These are phyloP conservation scores for Ascaphus truei DNA, from an alignment of 2,113 vertebrate genomes.

Conservation along the genomic window DNA sequence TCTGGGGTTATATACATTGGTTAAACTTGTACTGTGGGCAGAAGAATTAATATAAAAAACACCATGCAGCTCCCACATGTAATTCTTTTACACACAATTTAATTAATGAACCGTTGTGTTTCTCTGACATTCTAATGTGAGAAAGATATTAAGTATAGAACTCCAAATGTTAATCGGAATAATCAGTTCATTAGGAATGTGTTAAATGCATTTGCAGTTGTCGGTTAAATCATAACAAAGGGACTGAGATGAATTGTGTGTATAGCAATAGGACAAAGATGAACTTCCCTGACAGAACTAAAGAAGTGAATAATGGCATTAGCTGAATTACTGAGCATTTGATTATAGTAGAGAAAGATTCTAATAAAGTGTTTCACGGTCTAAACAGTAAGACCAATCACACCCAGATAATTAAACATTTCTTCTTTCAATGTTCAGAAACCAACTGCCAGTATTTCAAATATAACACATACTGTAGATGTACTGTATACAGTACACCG, in stretches of 20 bases:
- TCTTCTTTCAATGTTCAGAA: neutral
- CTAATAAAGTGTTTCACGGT: neutral
- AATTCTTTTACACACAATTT: too few species aligned
- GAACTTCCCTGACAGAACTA: slow-evolving; percentile 13
- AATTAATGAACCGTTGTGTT: too few species aligned
- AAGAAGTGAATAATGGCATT: neutral
- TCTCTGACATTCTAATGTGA: too few species aligned
- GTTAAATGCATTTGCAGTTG: slow-evolving; percentile 46
- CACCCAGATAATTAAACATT: neutral
- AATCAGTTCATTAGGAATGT: slow-evolving; percentile 59
- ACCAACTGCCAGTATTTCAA: too few species aligned
- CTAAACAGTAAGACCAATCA: neutral
- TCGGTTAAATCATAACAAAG: slow-evolving; percentile 34
- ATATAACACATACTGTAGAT: too few species aligned
- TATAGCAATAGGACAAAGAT: slow-evolving; percentile 22
- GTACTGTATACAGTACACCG: too few species aligned
- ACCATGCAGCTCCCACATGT: too few species aligned
- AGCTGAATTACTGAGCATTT: neutral
- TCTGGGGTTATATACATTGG: too few species aligned
- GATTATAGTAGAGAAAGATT: neutral
- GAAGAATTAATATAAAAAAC: too few species aligned
- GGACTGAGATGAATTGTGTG: slow-evolving; percentile 48
- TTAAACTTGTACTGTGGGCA: too few species aligned
- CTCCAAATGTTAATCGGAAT: slow-evolving; percentile 57
- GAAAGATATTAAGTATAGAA: too few species aligned